Evolutionary conservation across 2,888 invertebrate genomes (phyloP).

Genomic region (Candidula unifasciata): DNA sequence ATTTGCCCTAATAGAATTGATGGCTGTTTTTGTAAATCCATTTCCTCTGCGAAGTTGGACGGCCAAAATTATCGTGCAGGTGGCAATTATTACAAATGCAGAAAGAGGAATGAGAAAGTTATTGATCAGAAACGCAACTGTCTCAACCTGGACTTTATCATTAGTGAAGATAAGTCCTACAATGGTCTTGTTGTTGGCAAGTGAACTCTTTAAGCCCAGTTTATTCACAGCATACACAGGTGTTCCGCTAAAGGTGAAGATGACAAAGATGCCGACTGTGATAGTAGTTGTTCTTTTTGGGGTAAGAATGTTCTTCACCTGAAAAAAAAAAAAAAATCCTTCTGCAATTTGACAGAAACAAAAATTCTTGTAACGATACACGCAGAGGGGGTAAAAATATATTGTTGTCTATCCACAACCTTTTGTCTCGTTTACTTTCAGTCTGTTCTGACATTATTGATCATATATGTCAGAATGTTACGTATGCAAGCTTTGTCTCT

Average conservation of each 20-base stretch:
- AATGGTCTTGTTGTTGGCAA: background rate
- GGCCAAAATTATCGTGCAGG: background rate
- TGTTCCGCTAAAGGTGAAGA: background rate
- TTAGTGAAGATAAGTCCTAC: background rate
- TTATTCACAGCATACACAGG: background rate
- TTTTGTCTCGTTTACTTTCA: too few species aligned
- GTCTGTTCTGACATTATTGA: too few species aligned
- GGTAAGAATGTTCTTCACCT: background rate
- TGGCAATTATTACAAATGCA: background rate
- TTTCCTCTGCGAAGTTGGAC: background rate
- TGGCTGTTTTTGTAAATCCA: background rate
- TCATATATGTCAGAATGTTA: too few species aligned
- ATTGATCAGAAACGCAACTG: background rate
- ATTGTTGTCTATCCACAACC: too few species aligned
- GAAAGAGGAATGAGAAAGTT: background rate
- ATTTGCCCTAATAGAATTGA: background rate
- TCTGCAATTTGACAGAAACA: too few species aligned
- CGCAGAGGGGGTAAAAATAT: too few species aligned
- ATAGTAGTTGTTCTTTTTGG: background rate
- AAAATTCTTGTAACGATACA: too few species aligned
- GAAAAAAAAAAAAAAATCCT: too few species aligned
- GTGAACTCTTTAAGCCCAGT: background rate
- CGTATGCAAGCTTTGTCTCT: too few species aligned
- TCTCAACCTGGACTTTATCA: background rate
- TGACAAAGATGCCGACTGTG: background rate